Percentiles rank a stretch among this genome's conserved stretches.
phyloP scores from a whole-genome alignment of 53 echinoderm and acorn worm genomes.

The Luidia sarsii region DNA sequence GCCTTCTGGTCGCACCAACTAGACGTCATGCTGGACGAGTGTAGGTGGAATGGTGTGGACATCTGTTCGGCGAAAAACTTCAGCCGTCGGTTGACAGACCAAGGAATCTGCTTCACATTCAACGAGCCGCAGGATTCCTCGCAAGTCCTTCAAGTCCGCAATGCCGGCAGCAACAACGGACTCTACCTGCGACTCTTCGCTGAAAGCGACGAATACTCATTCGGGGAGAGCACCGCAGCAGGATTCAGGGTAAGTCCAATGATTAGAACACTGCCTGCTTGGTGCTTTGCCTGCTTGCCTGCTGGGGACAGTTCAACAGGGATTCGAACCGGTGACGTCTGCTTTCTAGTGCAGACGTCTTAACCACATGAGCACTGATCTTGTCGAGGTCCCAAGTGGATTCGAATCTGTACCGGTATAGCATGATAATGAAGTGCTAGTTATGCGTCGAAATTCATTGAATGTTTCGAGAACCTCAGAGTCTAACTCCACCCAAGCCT shows the following conservation, averaged over 20 bases:
- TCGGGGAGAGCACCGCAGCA: constrained; percentile 65
- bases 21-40: constrained; percentile 59
- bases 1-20: constrained; percentile 32
- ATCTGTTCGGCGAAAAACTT: constrained; percentile 56
- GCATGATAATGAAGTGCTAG: too few species aligned
- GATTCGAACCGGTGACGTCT: too few species aligned
- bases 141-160: constrained; percentile 12
- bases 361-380: too few species aligned
- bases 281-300: too few species aligned
- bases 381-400: too few species aligned
- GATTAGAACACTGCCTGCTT: too few species aligned
- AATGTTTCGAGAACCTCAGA: too few species aligned
- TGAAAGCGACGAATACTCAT: constrained; percentile 68
- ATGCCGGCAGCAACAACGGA: constrained; percentile 63
- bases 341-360: too few species aligned
- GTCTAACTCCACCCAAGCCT: too few species aligned
- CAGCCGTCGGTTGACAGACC: constrained; percentile 61
- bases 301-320: too few species aligned
- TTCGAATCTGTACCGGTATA: too few species aligned
- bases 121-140: constrained; percentile 40
- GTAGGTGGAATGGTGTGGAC: constrained; percentile 56
- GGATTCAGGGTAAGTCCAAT: constrained; percentile 70
- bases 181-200: constrained; percentile 56
- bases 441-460: too few species aligned
- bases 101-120: constrained; percentile 71